Evolutionary conservation across 1,140 invertebrate species (phyloP).

Genomic region (Zaprionus nigranus): DNA sequence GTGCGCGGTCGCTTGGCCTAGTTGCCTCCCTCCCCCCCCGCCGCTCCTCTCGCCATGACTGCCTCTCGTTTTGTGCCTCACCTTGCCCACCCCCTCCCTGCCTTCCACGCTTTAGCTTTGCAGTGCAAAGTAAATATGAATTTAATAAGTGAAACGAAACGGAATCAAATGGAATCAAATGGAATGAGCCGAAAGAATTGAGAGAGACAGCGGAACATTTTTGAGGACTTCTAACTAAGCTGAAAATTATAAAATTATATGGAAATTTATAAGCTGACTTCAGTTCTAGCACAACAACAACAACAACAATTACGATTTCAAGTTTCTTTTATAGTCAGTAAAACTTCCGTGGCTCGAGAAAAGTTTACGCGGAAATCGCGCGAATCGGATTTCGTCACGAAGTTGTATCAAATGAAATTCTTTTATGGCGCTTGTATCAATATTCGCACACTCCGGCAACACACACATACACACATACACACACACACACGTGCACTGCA

Average conservation of each 20-base stretch:
- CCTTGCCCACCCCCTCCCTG: background rate
- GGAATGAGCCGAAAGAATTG: background rate
- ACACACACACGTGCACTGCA: background rate
- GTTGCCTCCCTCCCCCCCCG: background rate
- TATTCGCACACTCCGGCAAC: too few species aligned
- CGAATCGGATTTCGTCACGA: too few species aligned
- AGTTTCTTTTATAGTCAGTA: too few species aligned
- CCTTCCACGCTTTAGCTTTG: background rate
- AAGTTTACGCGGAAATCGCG: too few species aligned
- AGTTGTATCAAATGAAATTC: too few species aligned
- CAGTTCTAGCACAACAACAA: too few species aligned
- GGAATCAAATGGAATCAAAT: background rate
- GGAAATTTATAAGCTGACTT: background rate
- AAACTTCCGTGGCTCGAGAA: too few species aligned
- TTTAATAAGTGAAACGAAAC: conserved; percentile 3
- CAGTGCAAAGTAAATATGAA: background rate
- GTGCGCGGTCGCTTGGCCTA: background rate
- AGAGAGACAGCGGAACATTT: background rate
- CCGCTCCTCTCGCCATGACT: background rate
- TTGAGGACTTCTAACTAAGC: background rate
- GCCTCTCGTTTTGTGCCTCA: background rate
- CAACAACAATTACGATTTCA: too few species aligned
- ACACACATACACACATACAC: background rate
- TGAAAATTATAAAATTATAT: background rate
- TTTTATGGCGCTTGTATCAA: too few species aligned